Evolutionary conservation across 2,113 vertebrate species (phyloP), one percentile per base, ranked within the genome.

Genomic region (Polypterus senegalus): DNA sequence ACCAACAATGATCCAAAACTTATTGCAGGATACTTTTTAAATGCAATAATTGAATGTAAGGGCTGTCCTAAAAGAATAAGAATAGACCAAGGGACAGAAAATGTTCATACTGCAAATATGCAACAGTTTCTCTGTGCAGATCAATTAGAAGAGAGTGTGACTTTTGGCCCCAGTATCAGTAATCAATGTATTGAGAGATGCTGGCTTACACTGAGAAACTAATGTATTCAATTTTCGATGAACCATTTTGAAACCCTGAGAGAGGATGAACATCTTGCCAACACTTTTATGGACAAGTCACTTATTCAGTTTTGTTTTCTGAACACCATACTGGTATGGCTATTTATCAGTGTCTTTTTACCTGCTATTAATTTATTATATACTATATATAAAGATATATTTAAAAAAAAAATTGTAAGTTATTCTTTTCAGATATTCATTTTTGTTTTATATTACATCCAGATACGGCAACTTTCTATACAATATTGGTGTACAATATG

Each of bases 1-100:
- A 67, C 65, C 48, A 69, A 65, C 57, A 72, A 9, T 62, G 62
- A 69, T 48, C 70, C 67, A 48, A 10, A 51, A 4, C 27, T 69
- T n/a, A 70, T 69, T 43, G 61, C 62, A 61, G 61, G 54, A 8
- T 68, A 66, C 55, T 72, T 67, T 9, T 66, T 57, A 45, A 11
- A 52, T 55, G 53, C 62, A n/a, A 49, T 69, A 4, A 53, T 27
- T 9, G 11, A 62, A 4, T 49, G 10, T 49, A 48, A 53, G 11
- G 57, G 65, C 6, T 65, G 65, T 44, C 67, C 65, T 6, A 9
- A 47, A 48, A 61, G 48, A 66, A 6, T 69, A 5, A 63, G 67
- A 49, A 6, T 69, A 9, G 65, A 67, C 61, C 52, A 55, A 4
- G 51, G 65, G 9, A 61, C 59, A 48, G 63, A 63, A 56, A 65